Evolutionary conservation across 2,888 invertebrate genomes (phyloP), one percentile per base, ranked within the genome.

Genomic region (Silvanus unidentatus): DNA sequence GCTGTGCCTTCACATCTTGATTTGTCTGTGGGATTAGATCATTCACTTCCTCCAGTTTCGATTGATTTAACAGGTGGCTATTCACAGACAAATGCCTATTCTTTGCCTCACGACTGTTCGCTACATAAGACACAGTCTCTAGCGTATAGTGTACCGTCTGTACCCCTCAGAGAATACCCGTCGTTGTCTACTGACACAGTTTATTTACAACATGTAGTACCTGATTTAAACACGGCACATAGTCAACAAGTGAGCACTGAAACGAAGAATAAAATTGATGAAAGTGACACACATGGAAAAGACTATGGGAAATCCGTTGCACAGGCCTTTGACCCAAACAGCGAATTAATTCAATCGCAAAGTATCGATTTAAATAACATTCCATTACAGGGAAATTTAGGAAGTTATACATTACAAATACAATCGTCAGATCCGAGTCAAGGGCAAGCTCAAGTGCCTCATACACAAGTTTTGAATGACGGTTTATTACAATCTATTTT

Each of bases 401-500:
- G 81, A 1, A 77, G 79, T 2, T 90, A 88, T 62, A 82, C 84
- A 1, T 70, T 90, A 10, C 87, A 90, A 65, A 88, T 88, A 39
- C 87, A 87, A 60, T 75, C 85, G 0, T 81, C 85, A 0, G 79
- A 82, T 53, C 77, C 77, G 9, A 64, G 71, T 60, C 59, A 67
- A 1, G 75, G 65, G 53, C 72, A 71, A 2, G 72, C 74, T 6
- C 75, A 76, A 52, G 76, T 62, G 14, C 80, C 86, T 40, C 89
- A 90, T 57, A 84, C 85, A 10, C 86, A 88, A 65, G 76, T 90
- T 0, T 69, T 90, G 0, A 88, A 88, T 0, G 84, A 88, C 62
- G 88, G 86, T 1, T 73, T 91, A 0, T 67, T 90, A 1, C 88
- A 89, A 63, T 86, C 88, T 41, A 88, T 91, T 44, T 67, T 91